Evolutionary conservation across 2,797 vertebrate genomes (phyloP), one percentile per base, ranked within the genome.

Genomic region (Danio aesculapii): DNA sequence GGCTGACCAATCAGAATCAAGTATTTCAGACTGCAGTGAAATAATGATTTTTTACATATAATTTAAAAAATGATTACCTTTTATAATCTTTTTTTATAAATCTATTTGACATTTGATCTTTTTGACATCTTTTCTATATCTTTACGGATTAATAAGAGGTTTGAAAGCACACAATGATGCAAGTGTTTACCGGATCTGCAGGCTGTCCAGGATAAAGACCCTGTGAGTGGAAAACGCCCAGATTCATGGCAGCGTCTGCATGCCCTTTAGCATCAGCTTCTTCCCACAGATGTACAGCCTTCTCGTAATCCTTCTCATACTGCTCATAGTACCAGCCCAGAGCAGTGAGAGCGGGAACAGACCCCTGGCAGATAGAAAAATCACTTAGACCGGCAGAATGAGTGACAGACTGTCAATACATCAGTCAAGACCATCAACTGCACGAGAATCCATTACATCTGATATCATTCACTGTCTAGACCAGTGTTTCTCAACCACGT

Each of bases 281-380:
- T 79, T 96, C 94, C 95, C 95, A 96, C 81, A 94, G 90, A 85
- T 91, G 77, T 64, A 90, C 92, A 0, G 95, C 95, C 57, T 85
- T 86, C 57, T 76, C 7, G 11, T 95, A 95, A 86, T 96, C 90
- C 6, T 76, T 72, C 81, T 95, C 90, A 72, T 85, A 91, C 47
- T 90, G 87, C 87, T 96, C 94, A 9, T 95, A 94, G 86, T 95
- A 96, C 95, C 95, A 96, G 61, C 90, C 95, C 75, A 96, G 86
- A 63, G 95, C 95, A 0, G 87, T 96, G 66, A 95, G 85, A 2
- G 95, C 95, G 8, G 94, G 94, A 69, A 90, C 87, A 70, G 92
- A 95, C 62, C 92, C 90, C 95, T 96, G 81, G 4, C 4, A 46
- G 73, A 50, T 30, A 43, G 46, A 43, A 46, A n/a, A 43, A 74